These are phyloP conservation scores for Enteromius treurensis DNA, from an alignment of 2,797 vertebrate genomes.

Conservation along the genomic window DNA sequence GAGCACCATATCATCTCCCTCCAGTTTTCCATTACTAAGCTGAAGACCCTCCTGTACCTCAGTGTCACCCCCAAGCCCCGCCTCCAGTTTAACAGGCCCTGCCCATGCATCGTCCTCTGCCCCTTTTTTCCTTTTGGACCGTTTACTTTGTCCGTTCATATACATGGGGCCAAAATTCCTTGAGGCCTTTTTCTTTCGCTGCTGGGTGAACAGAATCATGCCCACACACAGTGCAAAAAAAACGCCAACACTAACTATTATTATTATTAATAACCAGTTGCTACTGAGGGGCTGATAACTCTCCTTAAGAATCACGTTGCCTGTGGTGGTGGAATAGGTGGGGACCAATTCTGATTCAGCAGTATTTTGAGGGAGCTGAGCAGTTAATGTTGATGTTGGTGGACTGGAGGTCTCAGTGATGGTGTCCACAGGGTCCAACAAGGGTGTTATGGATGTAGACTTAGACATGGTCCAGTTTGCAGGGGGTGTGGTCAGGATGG, in stretches of 20 bases:
- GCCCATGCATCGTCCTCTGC: slow-evolving; percentile 56
- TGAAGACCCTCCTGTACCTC: slow-evolving; percentile 23
- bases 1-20: slow-evolving; percentile 32
- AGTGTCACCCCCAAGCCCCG: slow-evolving; percentile 33
- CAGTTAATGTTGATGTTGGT: background rate
- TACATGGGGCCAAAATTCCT: slow-evolving; percentile 16
- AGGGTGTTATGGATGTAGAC: background rate
- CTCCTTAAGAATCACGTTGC: accelerated
- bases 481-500: background rate
- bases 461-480: background rate
- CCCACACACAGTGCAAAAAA: background rate
- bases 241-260: background rate
- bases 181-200: slow-evolving; percentile 18
- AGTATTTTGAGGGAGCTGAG: background rate
- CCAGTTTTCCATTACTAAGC: slow-evolving; percentile 20
- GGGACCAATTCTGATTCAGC: background rate
- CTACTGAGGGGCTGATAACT: accelerated
- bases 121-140: slow-evolving; percentile 57
- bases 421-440: background rate
- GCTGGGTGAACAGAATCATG: background rate
- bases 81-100: slow-evolving; percentile 55
- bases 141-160: slow-evolving; percentile 40
- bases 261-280: slow-evolving; percentile 17
- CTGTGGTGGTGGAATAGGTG: background rate
- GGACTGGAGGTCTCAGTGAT: background rate